These are phyloP conservation scores for Melanotaenia nigrans DNA, from an alignment of 2,797 vertebrate species.

Conservation along the genomic window DNA sequence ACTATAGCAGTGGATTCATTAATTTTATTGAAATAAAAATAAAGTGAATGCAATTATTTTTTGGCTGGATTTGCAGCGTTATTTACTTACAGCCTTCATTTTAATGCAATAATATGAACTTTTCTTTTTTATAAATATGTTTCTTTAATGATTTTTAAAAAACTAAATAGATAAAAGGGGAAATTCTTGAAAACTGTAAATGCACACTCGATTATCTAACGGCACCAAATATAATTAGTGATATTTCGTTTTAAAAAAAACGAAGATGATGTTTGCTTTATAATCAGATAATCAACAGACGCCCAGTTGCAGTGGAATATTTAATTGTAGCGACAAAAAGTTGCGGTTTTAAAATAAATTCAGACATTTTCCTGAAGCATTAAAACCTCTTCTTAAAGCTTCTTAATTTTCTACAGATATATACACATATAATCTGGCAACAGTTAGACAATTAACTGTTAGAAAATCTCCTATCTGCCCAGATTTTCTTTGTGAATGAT, in stretches of 20 bases:
- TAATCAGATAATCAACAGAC: constrained; percentile 20
- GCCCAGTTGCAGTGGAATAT: constrained; percentile 17
- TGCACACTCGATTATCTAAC: not conserved
- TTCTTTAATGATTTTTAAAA: not conserved
- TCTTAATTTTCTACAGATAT: not conserved
- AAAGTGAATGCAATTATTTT: not conserved
- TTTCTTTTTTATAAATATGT: not conserved
- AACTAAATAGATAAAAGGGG: not conserved
- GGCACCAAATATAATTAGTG: constrained; percentile 2
- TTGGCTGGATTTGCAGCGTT: not conserved
- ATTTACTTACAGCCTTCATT: not conserved
- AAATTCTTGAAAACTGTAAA: not conserved
- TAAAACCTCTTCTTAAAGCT: not conserved
- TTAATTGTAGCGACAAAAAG: constrained; percentile 33
- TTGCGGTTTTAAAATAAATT: constrained; percentile 26
- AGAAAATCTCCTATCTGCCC: not conserved
- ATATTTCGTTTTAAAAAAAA: not conserved
- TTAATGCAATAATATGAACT: not conserved
- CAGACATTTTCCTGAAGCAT: not conserved
- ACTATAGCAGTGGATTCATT: not conserved
- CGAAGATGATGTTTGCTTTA: constrained; percentile 17
- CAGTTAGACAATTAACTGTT: not conserved
- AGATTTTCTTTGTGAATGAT: constrained; percentile 25
- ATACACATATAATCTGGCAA: not conserved
- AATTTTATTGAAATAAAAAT: not conserved